Evolutionary conservation across 2,888 invertebrate species (phyloP), one percentile per base, ranked within the genome.

Genomic region (Ommatoiulus sabulosus): DNA sequence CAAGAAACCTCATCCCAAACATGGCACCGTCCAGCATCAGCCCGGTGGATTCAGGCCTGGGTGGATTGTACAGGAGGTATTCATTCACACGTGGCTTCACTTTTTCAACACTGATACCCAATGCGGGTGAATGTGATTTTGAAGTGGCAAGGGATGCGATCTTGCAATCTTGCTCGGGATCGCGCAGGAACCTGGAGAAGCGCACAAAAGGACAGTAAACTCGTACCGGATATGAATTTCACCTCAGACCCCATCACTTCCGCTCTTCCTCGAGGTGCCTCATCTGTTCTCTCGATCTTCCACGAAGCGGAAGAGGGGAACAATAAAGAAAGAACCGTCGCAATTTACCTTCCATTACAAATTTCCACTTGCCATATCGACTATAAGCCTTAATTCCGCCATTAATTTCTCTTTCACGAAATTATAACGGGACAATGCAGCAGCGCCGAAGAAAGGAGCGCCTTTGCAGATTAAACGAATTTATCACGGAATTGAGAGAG

Each of bases 381-480:
- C 72, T 8, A n/a, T n/a, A 10, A 72, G 72, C 24, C 72, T 24
- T 72, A 72, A 72, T 72, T 72, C 72, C 72, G 20, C 72, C 72
- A 72, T 72, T 72, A 72, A 72, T 72, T 72, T 72, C 72, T 20
- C 72, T 72, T 72, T 72, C 72, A 72, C 72, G 24, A 72, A 72
- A 72, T 72, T 72, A 72, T 72, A 72, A 72, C 20, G 72, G 72
- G 72, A 72, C 72, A 72, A 72, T n/a, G 63, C n/a, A n/a, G 63
- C 20, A 63, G 63, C 63, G n/a, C 63, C 63, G 72, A 72, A 72
- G 72, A 72, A 72, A 72, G 72, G 72, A 72, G 72, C 72, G 72
- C 72, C 72, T 72, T 72, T 72, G 72, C 72, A 72, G 72, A 72
- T 72, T 72, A 72, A 72, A 72, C 72, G 72, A 72, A 72, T 72